Evolutionary conservation across 2,888 invertebrate species (phyloP).

Genomic region (Teinopalpus imperialis): DNA sequence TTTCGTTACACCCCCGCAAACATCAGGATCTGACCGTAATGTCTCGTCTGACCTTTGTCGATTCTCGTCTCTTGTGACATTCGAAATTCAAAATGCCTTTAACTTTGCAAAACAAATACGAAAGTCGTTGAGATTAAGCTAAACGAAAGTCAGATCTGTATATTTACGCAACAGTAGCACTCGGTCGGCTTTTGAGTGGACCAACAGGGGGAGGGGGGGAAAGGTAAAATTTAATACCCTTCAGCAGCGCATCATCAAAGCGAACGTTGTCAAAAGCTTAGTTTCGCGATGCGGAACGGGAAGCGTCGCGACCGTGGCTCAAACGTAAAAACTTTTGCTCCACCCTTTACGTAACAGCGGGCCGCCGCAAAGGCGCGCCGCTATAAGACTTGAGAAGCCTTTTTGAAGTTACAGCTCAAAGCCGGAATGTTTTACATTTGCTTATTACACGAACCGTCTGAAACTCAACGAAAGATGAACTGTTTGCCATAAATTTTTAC

Average conservation of each 20-base stretch:
- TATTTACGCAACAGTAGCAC: constrained; percentile 60
- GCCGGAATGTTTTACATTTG: constrained; percentile 73
- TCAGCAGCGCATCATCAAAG: constrained; percentile 68
- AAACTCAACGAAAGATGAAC: constrained; percentile 37
- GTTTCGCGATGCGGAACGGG: constrained; percentile 64
- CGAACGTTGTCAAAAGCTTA: constrained; percentile 72
- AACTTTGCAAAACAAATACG: constrained; percentile 37
- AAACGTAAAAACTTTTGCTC: constrained; percentile 78
- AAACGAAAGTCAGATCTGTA: constrained; percentile 42
- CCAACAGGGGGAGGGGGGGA: constrained; percentile 44
- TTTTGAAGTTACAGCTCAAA: constrained; percentile 72
- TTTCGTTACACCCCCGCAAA: constrained; percentile 61
- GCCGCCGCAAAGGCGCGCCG: constrained; percentile 40
- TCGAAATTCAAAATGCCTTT: constrained; percentile 52
- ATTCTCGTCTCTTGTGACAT: constrained; percentile 57
- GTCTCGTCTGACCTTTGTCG: constrained; percentile 66
- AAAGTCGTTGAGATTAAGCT: constrained; percentile 30
- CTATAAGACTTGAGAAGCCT: constrained; percentile 66
- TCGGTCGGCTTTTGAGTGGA: constrained; percentile 58
- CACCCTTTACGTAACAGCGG: constrained; percentile 69
- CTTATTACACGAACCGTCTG: constrained; percentile 56
- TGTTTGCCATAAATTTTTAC: neutral
- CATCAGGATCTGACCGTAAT: constrained; percentile 52
- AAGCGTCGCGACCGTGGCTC: constrained; percentile 61
- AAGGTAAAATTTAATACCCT: constrained; percentile 71